Evolutionary conservation across 2,888 invertebrate species (phyloP).

Genomic region (Thera britannica): DNA sequence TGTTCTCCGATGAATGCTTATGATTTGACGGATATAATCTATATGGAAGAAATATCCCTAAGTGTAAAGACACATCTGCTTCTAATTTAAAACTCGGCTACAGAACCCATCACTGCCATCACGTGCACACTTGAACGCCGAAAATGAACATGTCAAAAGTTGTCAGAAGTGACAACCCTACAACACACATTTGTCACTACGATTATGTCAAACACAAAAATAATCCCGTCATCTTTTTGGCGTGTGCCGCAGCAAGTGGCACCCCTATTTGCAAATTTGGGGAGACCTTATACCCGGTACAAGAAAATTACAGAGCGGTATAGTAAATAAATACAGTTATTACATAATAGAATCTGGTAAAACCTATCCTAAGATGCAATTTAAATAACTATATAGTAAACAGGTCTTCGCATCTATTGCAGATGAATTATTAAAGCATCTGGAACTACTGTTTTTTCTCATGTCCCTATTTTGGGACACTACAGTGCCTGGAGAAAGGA

Average conservation of each 20-base stretch:
- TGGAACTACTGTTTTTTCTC: no score
- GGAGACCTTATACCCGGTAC: constrained; percentile 51
- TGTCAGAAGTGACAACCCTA: constrained; percentile 68
- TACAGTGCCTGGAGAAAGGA: no score
- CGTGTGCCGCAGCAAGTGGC: constrained; percentile 61
- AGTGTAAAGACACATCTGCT: constrained; percentile 28
- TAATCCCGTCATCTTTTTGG: constrained; percentile 84
- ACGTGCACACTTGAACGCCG: constrained; percentile 40
- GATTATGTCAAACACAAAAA: constrained; percentile 85
- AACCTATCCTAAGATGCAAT: no score
- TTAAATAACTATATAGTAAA: no score
- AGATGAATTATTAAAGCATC: no score
- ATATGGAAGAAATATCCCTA: no score
- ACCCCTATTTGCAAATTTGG: constrained; percentile 81
- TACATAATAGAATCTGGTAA: no score
- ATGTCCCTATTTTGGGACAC: no score
- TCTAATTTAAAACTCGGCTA: constrained; percentile 41
- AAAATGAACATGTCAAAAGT: constrained; percentile 60
- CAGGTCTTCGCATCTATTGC: no score
- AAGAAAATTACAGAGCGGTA: constrained; percentile 1
- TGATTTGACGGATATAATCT: no score
- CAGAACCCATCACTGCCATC: constrained; percentile 45
- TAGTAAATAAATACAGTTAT: no score
- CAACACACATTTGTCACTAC: constrained; percentile 82
- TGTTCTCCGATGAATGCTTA: no score